Percentiles rank a stretch among this genome's conserved stretches.
Conservation (phyloP, 2,113 vertebrate genomes). For the Takifugu bimaculatus region DNA sequence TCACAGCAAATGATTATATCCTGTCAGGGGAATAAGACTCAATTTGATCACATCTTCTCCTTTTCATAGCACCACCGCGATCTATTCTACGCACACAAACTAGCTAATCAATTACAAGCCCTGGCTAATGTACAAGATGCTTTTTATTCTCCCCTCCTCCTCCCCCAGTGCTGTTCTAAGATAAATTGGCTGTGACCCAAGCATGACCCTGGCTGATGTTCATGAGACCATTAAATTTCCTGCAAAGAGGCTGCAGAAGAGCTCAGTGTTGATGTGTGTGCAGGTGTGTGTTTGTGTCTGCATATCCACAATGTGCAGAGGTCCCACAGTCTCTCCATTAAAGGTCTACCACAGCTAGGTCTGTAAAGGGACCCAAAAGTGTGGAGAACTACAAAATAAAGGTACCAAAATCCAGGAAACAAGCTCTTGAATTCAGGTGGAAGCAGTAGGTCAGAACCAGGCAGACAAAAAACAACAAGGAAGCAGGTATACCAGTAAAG, state of each 20-base stretch:
- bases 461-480: too few relatives aligned
- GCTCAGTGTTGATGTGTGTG: constrained; percentile 26
- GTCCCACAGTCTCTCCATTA: too few relatives aligned
- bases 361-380: too few relatives aligned
- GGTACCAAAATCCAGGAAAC: too few relatives aligned
- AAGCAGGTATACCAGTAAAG: too few relatives aligned
- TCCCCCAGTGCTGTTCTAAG: constrained; percentile 53
- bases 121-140: constrained; percentile 62
- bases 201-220: constrained; percentile 74
- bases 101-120: constrained; percentile 63
- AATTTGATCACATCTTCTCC: constrained; percentile 50
- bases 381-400: too few relatives aligned
- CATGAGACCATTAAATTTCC: constrained; percentile 75
- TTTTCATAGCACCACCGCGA: constrained; percentile 26
- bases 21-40: constrained; percentile 41
- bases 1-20: constrained; percentile 41
- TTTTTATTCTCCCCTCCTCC: constrained; percentile 54
- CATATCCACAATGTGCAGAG: too few relatives aligned
- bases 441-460: too few relatives aligned
- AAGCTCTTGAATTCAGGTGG: too few relatives aligned
- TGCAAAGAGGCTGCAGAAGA: constrained; percentile 56
- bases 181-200: constrained; percentile 77
- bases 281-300: constrained; percentile 14
- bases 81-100: constrained; percentile 59
- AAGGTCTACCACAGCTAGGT: too few relatives aligned